A percentile compares a stretch with the other conserved stretches of the same genome.
phyloP scores from a whole-genome alignment of 1,140 invertebrate genomes.

The Macrostomum lignano region DNA sequence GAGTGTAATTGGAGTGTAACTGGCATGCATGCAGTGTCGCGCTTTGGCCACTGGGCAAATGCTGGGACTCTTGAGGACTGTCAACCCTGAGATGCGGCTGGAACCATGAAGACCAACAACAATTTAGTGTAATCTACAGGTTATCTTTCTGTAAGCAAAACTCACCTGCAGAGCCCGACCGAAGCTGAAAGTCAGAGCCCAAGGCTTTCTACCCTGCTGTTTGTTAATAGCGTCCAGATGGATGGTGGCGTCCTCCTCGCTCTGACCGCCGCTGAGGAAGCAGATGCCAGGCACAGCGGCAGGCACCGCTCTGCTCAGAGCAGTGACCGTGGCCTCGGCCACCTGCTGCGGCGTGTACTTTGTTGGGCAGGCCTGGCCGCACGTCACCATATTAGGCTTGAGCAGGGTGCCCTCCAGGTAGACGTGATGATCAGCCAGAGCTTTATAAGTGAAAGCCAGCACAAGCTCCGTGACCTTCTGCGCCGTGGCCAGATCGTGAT shows the following conservation, averaged over 20 bases:
- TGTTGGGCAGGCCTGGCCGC: slow-evolving; percentile 42
- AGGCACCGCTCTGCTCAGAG: slow-evolving; percentile 43
- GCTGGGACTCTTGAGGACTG: too few species aligned
- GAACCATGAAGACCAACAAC: too few species aligned
- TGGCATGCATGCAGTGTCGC: too few species aligned
- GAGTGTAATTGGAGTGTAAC: too few species aligned
- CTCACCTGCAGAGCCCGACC: slow-evolving; percentile 45
- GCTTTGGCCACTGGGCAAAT: too few species aligned
- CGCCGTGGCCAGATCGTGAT: slow-evolving; percentile 61
- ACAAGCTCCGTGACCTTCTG: slow-evolving; percentile 33
- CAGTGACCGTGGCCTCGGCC: slow-evolving; percentile 51
- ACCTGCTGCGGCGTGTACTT: slow-evolving; percentile 45
- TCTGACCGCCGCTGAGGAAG: slow-evolving; percentile 71
- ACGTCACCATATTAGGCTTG: slow-evolving; percentile 91
- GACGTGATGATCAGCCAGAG: slow-evolving; percentile 76
- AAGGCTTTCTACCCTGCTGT: slow-evolving; percentile 41
- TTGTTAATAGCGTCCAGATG: slow-evolving; percentile 71
- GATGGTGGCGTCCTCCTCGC: slow-evolving; percentile 64
- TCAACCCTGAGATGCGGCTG: too few species aligned
- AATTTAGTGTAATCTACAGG: too few species aligned
- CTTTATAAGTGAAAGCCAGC: slow-evolving; percentile 42
- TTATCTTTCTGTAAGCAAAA: too few species aligned
- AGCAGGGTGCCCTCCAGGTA: slow-evolving; percentile 83
- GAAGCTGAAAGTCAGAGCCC: slow-evolving; percentile 69
- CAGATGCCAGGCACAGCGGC: slow-evolving; percentile 46